Evolutionary conservation across 2,797 vertebrate species (phyloP).

Genomic region (Sitta carolinensis): DNA sequence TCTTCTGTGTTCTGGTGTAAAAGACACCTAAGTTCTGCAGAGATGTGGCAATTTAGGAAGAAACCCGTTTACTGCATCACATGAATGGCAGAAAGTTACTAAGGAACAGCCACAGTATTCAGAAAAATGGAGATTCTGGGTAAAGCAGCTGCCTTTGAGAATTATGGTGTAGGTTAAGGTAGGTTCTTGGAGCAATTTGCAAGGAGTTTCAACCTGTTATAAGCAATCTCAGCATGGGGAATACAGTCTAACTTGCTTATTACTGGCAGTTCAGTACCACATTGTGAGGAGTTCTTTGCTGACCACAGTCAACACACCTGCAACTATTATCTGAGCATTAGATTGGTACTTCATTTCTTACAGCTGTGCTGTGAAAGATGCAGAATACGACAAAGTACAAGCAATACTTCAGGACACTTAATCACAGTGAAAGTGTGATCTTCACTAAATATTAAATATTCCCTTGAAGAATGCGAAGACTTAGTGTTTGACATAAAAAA

Average conservation of each 20-base stretch:
- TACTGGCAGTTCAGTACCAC: background rate
- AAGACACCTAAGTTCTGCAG: background rate
- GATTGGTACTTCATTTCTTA: background rate
- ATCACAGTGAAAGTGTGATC: background rate
- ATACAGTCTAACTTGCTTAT: background rate
- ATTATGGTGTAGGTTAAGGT: background rate
- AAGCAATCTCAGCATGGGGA: background rate
- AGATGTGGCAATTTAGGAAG: background rate
- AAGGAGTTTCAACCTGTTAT: background rate
- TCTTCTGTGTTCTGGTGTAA: background rate
- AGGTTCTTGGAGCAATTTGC: background rate
- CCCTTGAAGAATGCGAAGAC: background rate
- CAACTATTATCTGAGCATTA: background rate
- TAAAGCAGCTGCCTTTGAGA: background rate
- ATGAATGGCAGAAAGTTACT: background rate
- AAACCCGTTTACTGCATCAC: background rate
- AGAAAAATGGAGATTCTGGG: background rate
- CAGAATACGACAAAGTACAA: background rate
- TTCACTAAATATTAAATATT: constrained; percentile 16
- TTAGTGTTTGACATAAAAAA: background rate
- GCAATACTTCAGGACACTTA: background rate
- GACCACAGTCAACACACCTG: background rate
- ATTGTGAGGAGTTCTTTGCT: background rate
- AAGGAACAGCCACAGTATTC: background rate
- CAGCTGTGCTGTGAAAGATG: background rate